These are phyloP conservation scores for Tipula unca DNA, from an alignment of 2,888 invertebrate genomes.

Conservation along the genomic window DNA sequence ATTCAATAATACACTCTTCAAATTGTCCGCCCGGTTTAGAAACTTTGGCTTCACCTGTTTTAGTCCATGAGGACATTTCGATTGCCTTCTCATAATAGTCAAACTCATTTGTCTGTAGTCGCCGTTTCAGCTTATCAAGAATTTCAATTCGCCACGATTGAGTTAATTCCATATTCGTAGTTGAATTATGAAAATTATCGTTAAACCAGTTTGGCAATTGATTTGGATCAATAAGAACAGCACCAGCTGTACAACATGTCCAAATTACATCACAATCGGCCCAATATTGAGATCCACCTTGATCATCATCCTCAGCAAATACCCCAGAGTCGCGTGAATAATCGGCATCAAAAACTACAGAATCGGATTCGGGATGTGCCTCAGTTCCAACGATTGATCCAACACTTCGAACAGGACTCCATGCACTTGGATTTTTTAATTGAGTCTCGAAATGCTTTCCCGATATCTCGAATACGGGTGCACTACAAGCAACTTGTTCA, in stretches of 20 bases:
- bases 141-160: constrained; percentile 70
- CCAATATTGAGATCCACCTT: constrained; percentile 58
- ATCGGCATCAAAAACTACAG: constrained; percentile 69
- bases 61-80: constrained; percentile 79
- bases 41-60: constrained; percentile 70
- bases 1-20: constrained; percentile 69
- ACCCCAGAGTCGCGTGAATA: constrained; percentile 62
- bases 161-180: constrained; percentile 53
- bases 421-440: constrained; percentile 70
- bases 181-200: constrained; percentile 44
- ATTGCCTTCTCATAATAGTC: constrained; percentile 65
- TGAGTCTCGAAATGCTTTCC: constrained; percentile 63
- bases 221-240: constrained; percentile 63
- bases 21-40: constrained; percentile 47
- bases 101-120: constrained; percentile 48
- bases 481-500: constrained; percentile 35
- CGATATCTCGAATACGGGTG: constrained; percentile 46
- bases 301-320: constrained; percentile 68
- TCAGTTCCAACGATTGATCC: constrained; percentile 76
- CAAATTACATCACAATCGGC: constrained; percentile 73
- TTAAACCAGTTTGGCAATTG: constrained; percentile 73
- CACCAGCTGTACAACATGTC: constrained; percentile 74
- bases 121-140: constrained; percentile 55
- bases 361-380: constrained; percentile 78
- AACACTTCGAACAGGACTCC: constrained; percentile 82